These are phyloP conservation scores for Dermatemys mawii DNA, from an alignment of 2,113 vertebrate genomes.

Conservation along the genomic window DNA sequence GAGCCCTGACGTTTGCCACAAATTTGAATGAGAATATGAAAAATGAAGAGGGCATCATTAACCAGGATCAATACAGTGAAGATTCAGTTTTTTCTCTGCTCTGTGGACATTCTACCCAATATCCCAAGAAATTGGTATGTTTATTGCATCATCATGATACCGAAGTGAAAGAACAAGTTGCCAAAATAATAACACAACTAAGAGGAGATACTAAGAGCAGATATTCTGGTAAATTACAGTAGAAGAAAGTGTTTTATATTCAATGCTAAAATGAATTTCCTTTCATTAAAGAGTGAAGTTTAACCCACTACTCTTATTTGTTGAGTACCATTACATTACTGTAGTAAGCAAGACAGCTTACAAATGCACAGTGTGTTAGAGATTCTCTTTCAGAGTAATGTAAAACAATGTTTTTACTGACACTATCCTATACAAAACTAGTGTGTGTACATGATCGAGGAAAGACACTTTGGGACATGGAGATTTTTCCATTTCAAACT, in stretches of 20 bases:
- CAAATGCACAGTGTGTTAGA: background rate
- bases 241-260: background rate
- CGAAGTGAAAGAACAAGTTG: slow-evolving; percentile 88
- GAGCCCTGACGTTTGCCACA: slow-evolving; percentile 84
- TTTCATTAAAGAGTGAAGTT: background rate
- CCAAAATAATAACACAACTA: slow-evolving; percentile 77
- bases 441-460: background rate
- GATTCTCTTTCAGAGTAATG: background rate
- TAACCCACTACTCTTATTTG: background rate
- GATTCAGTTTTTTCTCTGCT: slow-evolving; percentile 86
- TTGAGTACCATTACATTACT: background rate
- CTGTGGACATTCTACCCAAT: slow-evolving; percentile 80
- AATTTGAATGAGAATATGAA: slow-evolving; percentile 82
- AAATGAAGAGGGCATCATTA: slow-evolving; percentile 11
- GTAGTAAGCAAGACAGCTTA: background rate
- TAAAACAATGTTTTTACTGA: background rate
- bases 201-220: background rate
- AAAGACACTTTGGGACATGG: background rate
- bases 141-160: slow-evolving; percentile 84
- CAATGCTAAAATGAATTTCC: background rate
- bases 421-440: background rate
- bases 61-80: slow-evolving; percentile 72
- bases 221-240: background rate
- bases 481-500: background rate
- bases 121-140: slow-evolving; percentile 81